Base-by-base conservation (phyloP, 2,797 vertebrate species). In the Cirrhinus molitorella region DNA sequence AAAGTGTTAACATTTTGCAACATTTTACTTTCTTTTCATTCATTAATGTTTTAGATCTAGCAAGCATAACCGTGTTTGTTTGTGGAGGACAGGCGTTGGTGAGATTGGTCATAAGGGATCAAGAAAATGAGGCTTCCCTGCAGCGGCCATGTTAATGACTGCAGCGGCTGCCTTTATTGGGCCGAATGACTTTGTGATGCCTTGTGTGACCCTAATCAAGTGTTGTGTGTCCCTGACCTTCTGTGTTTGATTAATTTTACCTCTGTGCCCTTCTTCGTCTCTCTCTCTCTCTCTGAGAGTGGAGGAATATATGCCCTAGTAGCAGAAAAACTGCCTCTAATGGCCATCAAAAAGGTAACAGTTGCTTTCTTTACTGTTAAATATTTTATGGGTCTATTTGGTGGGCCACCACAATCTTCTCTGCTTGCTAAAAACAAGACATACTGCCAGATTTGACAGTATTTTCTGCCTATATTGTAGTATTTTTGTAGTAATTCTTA, bases 151-250 rank as follows among this genome's bases (percentile, higher is more conserved):
- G 19, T 51, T 85, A 85, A 85, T 55, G 80, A 85, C 80, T 70
- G 11, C 71, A 45, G 72, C 53, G 3, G 73, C 37, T 34, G 3
- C 57, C 49, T 73, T 59, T 73, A 67, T 74, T 79, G 75, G 80
- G 16, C 75, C 3, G 19, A 51, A 66, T 47, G 40, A 37, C 80
- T 83, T 55, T 55, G 57, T 67, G 43, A 59, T 51, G 25, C 37
- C 79, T 67, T 74, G 66, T 71, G 74, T 74, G 68, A 45, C 63
- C 80, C 55, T 81, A 87, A 85, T 83, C 57, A 73, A 71, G 84
- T 83, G 61, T 77, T 85, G 72, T 53, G 47, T 72, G 76, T 72
- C 61, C 67, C 59, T 87, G 81, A 85, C 84, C 78, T 87, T 85
- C 53, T 81, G 51, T 5, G 21, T 81, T 79, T 85, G 77, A 87